Conservation (phyloP, 2,888 invertebrate genomes). For the Phorcus lineatus region DNA sequence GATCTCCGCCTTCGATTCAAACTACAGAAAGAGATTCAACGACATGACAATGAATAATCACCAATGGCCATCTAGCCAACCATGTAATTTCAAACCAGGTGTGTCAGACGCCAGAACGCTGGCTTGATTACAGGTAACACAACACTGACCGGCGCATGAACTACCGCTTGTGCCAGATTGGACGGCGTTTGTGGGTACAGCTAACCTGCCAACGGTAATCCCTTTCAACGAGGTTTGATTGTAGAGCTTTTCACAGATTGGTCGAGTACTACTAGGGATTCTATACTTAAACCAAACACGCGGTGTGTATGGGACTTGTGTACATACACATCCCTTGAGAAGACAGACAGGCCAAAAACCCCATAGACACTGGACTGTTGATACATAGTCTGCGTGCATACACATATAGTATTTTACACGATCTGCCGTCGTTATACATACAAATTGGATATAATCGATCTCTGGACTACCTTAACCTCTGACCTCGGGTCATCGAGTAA, state of each 20-base stretch:
- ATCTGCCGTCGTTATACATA: no score
- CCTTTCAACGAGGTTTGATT: background rate
- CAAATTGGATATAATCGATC: no score
- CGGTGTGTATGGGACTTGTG: background rate
- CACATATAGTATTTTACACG: no score
- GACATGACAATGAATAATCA: constrained; percentile 6
- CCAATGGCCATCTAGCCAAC: background rate
- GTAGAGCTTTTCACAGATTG: background rate
- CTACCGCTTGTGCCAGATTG: background rate
- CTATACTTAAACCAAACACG: background rate
- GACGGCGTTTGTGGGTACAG: background rate
- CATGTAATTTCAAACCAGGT: background rate
- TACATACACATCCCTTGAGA: no score
- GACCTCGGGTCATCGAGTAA: no score
- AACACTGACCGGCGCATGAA: background rate
- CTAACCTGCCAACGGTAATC: background rate
- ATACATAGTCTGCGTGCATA: no score
- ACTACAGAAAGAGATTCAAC: background rate
- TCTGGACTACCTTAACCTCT: no score
- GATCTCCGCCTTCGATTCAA: no score
- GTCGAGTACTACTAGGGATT: background rate
- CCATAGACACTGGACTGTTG: no score
- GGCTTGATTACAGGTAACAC: background rate
- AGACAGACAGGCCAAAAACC: no score
- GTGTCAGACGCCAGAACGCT: background rate